Evolutionary conservation across 2,797 vertebrate genomes (phyloP).

Genomic region (Babyrousa celebensis): DNA sequence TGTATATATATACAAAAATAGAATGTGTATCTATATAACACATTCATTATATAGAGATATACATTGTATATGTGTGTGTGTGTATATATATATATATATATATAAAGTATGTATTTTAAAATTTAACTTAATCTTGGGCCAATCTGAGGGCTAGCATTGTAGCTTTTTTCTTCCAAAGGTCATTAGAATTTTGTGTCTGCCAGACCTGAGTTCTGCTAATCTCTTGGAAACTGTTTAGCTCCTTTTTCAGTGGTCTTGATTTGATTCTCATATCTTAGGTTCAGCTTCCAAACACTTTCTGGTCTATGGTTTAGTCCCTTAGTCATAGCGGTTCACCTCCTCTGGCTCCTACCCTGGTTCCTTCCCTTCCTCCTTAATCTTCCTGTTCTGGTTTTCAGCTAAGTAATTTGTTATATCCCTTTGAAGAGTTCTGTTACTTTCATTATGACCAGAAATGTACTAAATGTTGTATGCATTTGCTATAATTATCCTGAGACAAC

Average conservation of each 20-base stretch:
- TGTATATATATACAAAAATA: not conserved
- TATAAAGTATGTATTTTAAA: not conserved
- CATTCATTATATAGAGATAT: too few relatives aligned
- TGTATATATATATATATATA: too few relatives aligned
- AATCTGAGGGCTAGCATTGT: not conserved
- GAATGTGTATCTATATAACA: not conserved
- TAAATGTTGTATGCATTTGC: constrained; percentile 58
- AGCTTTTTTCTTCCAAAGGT: not conserved
- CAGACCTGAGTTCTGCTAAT: not conserved
- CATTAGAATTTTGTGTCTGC: not conserved
- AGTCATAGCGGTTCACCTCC: not conserved
- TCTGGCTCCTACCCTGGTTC: not conserved
- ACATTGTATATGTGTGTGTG: too few relatives aligned
- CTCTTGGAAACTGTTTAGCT: not conserved
- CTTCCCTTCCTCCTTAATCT: not conserved
- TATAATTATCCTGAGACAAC: constrained; percentile 58
- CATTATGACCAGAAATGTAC: constrained; percentile 24
- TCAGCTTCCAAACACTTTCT: not conserved
- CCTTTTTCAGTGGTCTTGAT: not conserved
- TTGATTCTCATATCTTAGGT: not conserved
- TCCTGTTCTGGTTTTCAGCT: not conserved
- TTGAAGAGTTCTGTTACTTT: constrained; percentile 54
- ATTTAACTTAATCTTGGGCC: not conserved
- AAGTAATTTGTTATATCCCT: not conserved
- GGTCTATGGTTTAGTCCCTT: not conserved